Evolutionary conservation across 2,888 invertebrate species (phyloP).

Genomic region (Tetranychus truncatus): DNA sequence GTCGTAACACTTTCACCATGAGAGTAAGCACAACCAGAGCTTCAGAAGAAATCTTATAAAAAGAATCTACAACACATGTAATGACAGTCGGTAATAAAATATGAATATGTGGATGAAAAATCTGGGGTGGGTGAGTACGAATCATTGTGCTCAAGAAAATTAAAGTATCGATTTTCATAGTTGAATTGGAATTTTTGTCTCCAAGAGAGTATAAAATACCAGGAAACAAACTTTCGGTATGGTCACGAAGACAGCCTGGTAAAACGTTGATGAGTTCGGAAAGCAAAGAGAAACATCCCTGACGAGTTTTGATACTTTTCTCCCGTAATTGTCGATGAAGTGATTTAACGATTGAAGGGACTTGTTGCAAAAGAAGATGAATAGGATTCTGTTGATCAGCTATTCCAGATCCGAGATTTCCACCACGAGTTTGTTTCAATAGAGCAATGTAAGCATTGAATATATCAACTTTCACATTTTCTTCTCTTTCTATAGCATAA

Average conservation of each 20-base stretch:
- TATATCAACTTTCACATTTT: constrained; percentile 95
- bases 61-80: constrained; percentile 74
- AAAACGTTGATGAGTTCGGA: constrained; percentile 73
- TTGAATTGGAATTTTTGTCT: constrained; percentile 32
- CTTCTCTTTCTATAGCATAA: constrained; percentile 56
- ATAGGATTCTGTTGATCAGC: constrained; percentile 34
- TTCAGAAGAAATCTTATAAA: constrained; percentile 96
- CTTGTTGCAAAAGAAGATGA: constrained; percentile 38
- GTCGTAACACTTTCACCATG: constrained; percentile 77
- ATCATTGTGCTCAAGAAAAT: constrained; percentile 71
- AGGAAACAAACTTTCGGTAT: constrained; percentile 42
- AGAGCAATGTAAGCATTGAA: constrained; percentile 88
- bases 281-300: constrained; percentile 72
- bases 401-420: constrained; percentile 32
- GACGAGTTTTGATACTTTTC: constrained; percentile 67
- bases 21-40: constrained; percentile 80
- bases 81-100: constrained; percentile 63
- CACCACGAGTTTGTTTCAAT: constrained; percentile 60
- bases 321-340: constrained; percentile 67
- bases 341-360: constrained; percentile 63
- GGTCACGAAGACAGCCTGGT: constrained; percentile 67
- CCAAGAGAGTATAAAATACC: constrained; percentile 22
- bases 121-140: constrained; percentile 54
- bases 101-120: constrained; percentile 60
- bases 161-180: constrained; percentile 92